Base-by-base conservation (phyloP, 92 coral and sea anemone species). In the Bergia puertoricense region DNA sequence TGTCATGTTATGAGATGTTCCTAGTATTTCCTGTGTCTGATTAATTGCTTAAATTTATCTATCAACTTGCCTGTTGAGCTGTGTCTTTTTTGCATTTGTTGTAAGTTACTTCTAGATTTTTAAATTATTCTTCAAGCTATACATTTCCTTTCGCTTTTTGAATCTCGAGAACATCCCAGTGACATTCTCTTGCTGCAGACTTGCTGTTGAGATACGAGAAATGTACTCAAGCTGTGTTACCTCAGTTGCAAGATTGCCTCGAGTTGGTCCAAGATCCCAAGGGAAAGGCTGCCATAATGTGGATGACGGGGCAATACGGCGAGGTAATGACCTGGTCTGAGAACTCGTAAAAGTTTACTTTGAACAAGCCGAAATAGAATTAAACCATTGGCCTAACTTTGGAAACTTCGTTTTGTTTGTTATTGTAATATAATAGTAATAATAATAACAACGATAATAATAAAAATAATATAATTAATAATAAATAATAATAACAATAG, bases 301-400 rank as follows among this genome's bases (percentile, higher is more conserved):
- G 99, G 99, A 97, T 97, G 90, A 39, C 93, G 9, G 99, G 97
- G 41, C 98, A 97, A 81, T 95, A 95, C 89, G 99, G 99, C 38
- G 97, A 97, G 99, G 99, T 97, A 74, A 66, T 42, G 50, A 43
- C 9, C 65, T 71, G 40, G n/a, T 23, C 38, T 30, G 40, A 41
- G 46, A 15, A 16, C 79, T 76, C 23, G 3, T 2, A 23, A 76
- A 6, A 40, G 50, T 11, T 16, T 5, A 4, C 8, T 20, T 18
- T 76, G n/a, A 42, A 18, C 54, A 42, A 76, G 8, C 9, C 30
- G 80, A 13, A 76, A 18, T 2, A 51, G 2, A 76, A 42, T 7
- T 38, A 76, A 40, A 40, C 9, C 2, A 18, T 18, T 2, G 6
- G 5, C 23, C 23, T 18, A 22, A 74, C 45, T 20, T 14, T 73